Conservation (phyloP, 2,113 vertebrate species). For the Rana temporaria region DNA sequence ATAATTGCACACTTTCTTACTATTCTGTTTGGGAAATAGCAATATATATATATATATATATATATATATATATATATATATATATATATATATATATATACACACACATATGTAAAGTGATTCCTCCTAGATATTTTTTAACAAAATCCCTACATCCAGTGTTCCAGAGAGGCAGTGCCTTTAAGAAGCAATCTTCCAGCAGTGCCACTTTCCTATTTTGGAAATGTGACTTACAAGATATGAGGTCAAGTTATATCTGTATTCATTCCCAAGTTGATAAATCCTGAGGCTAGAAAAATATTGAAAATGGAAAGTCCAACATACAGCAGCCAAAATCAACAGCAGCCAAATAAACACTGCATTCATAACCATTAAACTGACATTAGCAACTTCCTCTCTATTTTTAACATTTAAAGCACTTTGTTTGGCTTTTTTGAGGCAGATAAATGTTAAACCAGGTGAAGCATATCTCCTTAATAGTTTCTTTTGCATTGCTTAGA, state of each 20-base stretch:
- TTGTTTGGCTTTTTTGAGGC: constrained; percentile 13
- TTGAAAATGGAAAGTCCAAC: constrained; percentile 33
- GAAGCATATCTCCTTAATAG: constrained; percentile 43
- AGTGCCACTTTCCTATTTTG: constrained; percentile 15
- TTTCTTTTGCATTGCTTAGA: neutral
- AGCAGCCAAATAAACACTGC: neutral
- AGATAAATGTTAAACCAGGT: constrained; percentile 28
- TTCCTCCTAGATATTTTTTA: no score
- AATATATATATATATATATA: no score
- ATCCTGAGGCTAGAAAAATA: constrained; percentile 35
- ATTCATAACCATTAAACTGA: constrained; percentile 30
- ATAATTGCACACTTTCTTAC: no score
- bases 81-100: no score
- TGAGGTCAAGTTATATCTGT: constrained; percentile 33
- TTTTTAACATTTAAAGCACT: constrained; percentile 26
- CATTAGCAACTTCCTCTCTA: constrained; percentile 10
- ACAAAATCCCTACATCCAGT: no score
- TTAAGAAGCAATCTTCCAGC: constrained; percentile 26
- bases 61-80: no score
- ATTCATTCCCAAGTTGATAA: constrained; percentile 31
- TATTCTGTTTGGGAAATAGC: no score
- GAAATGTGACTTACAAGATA: neutral
- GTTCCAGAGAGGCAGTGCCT: neutral
- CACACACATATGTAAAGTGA: no score
- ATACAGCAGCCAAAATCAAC: constrained; percentile 32